Base-by-base conservation (phyloP, 2,888 invertebrate genomes). In the Xylocampa areola region DNA sequence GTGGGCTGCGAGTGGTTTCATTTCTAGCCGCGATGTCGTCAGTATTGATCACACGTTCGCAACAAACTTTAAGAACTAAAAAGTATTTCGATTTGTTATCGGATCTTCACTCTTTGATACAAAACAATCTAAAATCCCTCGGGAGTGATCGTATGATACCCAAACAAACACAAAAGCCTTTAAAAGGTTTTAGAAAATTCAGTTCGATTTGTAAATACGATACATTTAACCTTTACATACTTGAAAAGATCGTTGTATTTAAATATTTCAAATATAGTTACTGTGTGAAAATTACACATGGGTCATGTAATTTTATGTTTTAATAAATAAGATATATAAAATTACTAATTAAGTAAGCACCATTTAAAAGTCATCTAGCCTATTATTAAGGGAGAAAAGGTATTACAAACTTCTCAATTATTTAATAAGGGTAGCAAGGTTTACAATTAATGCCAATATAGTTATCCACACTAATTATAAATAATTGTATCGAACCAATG, bases 391-490 rank as follows among this genome's bases (percentile, higher is more conserved):
- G 13, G 10, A 27, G 14, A 44, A 36, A 49, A 13, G 17, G 25
- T 19, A 0, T 25, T 16, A 27, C 14, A 7, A 37, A 50, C 36
- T 43, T 68, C 23, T 27, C 23, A 37, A 21, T 5, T 4, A 21
- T 21, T 21, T 21, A 5, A 21, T 5, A n/a, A n/a, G 33, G 16
- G 1, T 7, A 16, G 2, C 16, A 33, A 4, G 16, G 11, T 13
- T 10, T 19, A 2, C 10, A 10, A 32, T 14, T 5, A 44, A 44
- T 8, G 10, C 11, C n/a, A 14, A 33, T 30, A 55, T 52, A 53
- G n/a, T n/a, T n/a, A 68, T 47, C 51, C 21, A 30, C 48, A 36
- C 39, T 57, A 76, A 73, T 76, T 63, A 55, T 41, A 51, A 73
- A 39, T 44, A 47, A 57, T 36, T 66, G 39, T 63, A 57, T 64